Base-by-base conservation (phyloP, 1,140 invertebrate species). In the Drosophila neocordata region DNA sequence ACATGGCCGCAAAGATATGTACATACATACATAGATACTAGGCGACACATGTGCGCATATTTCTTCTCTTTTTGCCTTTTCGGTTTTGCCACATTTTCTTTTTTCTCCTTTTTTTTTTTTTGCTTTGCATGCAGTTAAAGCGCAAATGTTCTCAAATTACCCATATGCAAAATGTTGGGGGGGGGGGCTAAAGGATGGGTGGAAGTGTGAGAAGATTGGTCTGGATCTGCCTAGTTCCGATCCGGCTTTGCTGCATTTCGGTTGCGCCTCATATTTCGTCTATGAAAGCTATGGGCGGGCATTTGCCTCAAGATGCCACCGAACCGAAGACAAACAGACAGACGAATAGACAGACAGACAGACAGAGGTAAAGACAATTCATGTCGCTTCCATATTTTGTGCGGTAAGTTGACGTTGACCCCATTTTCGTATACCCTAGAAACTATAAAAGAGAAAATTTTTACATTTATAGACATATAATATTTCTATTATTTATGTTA, bases 101-200 rank as follows among this genome's bases (percentile, higher is more conserved):
- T 69, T 63, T 37, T 11, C 65, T 64, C 34, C 67, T 24, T 74
- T 67, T 65, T 44, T 51, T 59, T 60, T 61, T 73, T 27, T 12
- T 65, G 79, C 69, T 82, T 85, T 64, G 69, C 83, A 70, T 85
- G 82, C 74, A 85, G 82, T 78, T 85, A 85, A 82, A 87, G 78
- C 81, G 81, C 82, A 85, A 85, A 85, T 85, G 82, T 88, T 85
- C 82, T 85, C 82, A 85, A 85, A 85, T 85, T 85, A 85, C 82
- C 83, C 83, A 85, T 76, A 87, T 79, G 83, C 74, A 75, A 67
- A 82, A 77, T 69, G 65, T 55, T 48, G 8, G 2, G 27, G 27
- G 41, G 41, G 44, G 27, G 41, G 41, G 44, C 31, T 22, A 34
- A 44, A 18, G 51, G 53, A 6, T 34, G 59, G 9, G 18, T 12